Percentiles rank a stretch among this genome's conserved stretches.
Evolutionary conservation across 2,888 invertebrate genomes (phyloP).

Genomic region (Torymus texanus): DNA sequence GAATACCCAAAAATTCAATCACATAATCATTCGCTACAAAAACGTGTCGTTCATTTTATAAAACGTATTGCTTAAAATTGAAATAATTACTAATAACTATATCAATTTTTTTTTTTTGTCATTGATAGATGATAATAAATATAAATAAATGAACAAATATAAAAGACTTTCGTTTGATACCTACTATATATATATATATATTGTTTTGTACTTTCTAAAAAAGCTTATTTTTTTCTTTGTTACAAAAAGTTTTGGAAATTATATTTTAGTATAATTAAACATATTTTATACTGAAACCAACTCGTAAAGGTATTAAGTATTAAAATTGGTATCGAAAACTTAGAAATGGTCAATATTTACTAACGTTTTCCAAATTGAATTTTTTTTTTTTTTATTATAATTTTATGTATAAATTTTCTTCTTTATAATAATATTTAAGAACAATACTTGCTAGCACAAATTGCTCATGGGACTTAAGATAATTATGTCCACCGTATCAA

Average conservation of each 20-base stretch:
- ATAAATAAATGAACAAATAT: slow-evolving; percentile 38
- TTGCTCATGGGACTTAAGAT: slow-evolving; percentile 29
- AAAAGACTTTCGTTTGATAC: slow-evolving; percentile 10
- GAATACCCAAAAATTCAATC: slow-evolving; percentile 9
- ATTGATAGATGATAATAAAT: slow-evolving; percentile 36
- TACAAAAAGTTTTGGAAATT: background rate
- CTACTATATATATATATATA: slow-evolving; percentile 2
- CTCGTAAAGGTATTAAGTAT: background rate
- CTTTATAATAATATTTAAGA: slow-evolving; percentile 39
- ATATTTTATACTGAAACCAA: too few relatives aligned
- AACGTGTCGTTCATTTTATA: slow-evolving; percentile 13
- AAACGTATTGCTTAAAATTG: slow-evolving; percentile 6
- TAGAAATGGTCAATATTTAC: slow-evolving; percentile 10
- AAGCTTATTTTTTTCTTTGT: slow-evolving; percentile 15
- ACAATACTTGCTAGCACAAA: slow-evolving; percentile 34
- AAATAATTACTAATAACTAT: too few relatives aligned
- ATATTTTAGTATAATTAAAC: too few relatives aligned
- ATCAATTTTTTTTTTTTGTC: background rate
- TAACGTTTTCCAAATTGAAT: slow-evolving; percentile 27
- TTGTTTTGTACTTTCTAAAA: slow-evolving; percentile 40
- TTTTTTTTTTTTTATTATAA: slow-evolving; percentile 4
- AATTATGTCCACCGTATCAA: slow-evolving; percentile 32
- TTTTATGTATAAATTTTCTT: slow-evolving; percentile 30
- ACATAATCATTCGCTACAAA: slow-evolving; percentile 1
- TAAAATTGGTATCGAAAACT: slow-evolving; percentile 10